These are phyloP conservation scores for Cydia fagiglandana DNA, from an alignment of 1,140 invertebrate species.

Conservation along the genomic window DNA sequence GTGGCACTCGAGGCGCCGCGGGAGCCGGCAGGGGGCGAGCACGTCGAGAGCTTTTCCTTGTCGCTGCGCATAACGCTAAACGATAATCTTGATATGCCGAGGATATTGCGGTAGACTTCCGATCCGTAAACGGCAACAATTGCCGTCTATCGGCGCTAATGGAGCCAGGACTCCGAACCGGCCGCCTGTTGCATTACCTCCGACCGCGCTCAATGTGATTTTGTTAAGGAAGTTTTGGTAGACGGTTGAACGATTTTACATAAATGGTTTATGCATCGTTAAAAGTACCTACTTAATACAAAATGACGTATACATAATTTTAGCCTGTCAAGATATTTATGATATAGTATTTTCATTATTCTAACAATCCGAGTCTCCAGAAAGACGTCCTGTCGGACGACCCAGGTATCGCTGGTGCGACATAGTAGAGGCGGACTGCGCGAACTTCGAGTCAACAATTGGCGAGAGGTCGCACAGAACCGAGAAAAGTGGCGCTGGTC, in stretches of 20 bases:
- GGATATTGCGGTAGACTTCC: slow-evolving; percentile 59
- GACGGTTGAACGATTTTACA: background rate
- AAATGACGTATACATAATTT: background rate
- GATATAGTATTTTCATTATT: no score
- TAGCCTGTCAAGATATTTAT: no score
- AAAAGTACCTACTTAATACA: background rate
- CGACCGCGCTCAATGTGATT: slow-evolving; percentile 4
- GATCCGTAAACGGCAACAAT: slow-evolving; percentile 68
- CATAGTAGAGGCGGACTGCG: no score
- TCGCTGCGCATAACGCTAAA: slow-evolving; percentile 72
- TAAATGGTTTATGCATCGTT: background rate
- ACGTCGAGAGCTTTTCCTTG: slow-evolving; percentile 73
- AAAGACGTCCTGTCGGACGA: no score
- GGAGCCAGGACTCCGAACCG: slow-evolving; percentile 45
- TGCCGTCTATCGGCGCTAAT: slow-evolving; percentile 62
- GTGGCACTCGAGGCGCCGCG: slow-evolving; percentile 43
- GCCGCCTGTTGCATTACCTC: slow-evolving; percentile 27
- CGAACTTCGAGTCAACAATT: no score
- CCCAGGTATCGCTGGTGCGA: no score
- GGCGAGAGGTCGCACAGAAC: no score
- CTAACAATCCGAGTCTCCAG: no score
- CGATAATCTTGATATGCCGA: slow-evolving; percentile 68
- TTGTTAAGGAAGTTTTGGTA: slow-evolving; percentile 9
- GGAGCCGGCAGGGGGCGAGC: slow-evolving; percentile 48
- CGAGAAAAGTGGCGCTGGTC: no score